phyloP scores from a whole-genome alignment of 2,888 invertebrate species.

The Erebia palarica region DNA sequence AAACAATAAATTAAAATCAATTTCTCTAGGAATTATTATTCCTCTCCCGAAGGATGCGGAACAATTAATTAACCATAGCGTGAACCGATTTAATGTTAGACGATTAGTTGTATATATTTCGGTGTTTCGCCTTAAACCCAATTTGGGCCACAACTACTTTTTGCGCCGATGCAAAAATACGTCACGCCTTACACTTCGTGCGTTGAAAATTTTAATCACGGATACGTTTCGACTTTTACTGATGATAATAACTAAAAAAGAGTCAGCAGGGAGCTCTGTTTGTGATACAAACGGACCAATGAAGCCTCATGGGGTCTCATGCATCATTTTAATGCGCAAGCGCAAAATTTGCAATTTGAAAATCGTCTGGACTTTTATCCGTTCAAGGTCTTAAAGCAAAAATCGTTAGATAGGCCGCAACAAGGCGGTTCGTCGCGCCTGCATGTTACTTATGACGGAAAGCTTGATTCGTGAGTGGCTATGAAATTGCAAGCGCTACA shows the following conservation, averaged over 20 bases:
- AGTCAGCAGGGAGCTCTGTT: conserved; percentile 47
- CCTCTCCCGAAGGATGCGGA: conserved; percentile 46
- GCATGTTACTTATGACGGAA: conserved; percentile 45
- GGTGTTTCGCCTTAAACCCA: conserved; percentile 54
- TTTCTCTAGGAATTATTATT: conserved; percentile 44
- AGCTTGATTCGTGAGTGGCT: conserved; percentile 37
- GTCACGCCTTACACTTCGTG: conserved; percentile 63
- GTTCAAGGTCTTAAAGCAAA: conserved; percentile 64
- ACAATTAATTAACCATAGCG: conserved; percentile 57
- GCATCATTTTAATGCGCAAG: conserved; percentile 74
- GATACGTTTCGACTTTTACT: conserved; percentile 54
- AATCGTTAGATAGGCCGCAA: conserved; percentile 56
- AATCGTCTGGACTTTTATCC: conserved; percentile 73
- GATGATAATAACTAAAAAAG: conserved; percentile 52
- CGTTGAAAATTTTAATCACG: conserved; percentile 75
- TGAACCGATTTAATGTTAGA: conserved; percentile 58
- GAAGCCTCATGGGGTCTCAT: conserved; percentile 66
- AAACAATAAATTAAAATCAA: conserved; percentile 44
- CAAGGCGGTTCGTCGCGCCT: conserved; percentile 64
- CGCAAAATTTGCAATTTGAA: conserved; percentile 75
- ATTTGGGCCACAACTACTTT: conserved; percentile 60
- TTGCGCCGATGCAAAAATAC: conserved; percentile 72
- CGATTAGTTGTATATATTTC: conserved; percentile 47
- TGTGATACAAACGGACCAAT: conserved; percentile 65
- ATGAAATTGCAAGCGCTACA: conserved; percentile 55